Conservation (phyloP, 1,140 invertebrate genomes). For the Neodiprion virginianus region DNA sequence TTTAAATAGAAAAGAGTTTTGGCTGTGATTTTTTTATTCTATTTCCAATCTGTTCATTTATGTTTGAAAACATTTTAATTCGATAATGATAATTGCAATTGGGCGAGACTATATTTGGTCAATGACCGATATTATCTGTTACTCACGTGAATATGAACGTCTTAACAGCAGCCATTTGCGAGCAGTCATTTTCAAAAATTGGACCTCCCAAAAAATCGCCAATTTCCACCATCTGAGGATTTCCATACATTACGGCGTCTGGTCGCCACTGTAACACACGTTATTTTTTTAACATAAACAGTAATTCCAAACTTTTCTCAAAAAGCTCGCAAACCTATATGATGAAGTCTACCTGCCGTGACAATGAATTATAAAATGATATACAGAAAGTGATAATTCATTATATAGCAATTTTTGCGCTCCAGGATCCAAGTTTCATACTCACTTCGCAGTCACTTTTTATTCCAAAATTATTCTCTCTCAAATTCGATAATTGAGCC, state of each 20-base stretch:
- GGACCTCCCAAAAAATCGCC: constrained; percentile 20
- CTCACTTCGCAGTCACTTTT: constrained; percentile 12
- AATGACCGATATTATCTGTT: background rate
- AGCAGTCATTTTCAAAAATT: constrained; percentile 17
- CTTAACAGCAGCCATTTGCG: constrained; percentile 9
- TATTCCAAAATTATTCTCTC: constrained; percentile 28
- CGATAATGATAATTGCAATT: too few species aligned
- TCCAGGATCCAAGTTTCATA: constrained; percentile 14
- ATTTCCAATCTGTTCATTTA: too few species aligned
- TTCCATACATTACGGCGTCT: constrained; percentile 27
- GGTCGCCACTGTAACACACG: constrained; percentile 32
- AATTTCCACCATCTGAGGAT: constrained; percentile 17
- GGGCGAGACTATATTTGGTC: too few species aligned
- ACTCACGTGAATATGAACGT: constrained; percentile 7
- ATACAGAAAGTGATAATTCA: too few species aligned
- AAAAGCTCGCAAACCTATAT: background rate
- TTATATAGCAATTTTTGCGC: too few species aligned
- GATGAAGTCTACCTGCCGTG: too few species aligned
- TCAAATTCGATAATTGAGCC: constrained; percentile 18
- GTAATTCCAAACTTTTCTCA: background rate
- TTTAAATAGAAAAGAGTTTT: too few species aligned
- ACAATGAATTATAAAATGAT: too few species aligned
- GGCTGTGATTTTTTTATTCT: too few species aligned
- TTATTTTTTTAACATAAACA: background rate
- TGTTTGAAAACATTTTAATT: too few species aligned